Evolutionary conservation across 2,888 invertebrate species (phyloP), one percentile per base, ranked within the genome.

Genomic region (Drosophila anomelani): DNA sequence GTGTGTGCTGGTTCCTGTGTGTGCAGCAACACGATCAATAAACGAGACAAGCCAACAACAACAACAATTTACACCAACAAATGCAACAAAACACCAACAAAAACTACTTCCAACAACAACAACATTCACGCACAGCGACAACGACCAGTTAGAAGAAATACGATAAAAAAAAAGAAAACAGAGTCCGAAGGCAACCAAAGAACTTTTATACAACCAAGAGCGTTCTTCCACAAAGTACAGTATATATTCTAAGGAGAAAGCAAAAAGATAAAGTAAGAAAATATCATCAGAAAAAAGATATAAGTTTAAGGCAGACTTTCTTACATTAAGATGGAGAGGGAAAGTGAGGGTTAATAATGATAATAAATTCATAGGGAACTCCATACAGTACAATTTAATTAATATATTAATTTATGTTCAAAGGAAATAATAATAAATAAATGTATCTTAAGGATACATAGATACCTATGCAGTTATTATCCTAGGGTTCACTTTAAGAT

Each of bases 21-120:
- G 81, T 76, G 64, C 78, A 78, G 78, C 87, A 82, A 85, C 90
- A 88, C 82, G 90, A 90, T 86, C 86, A 90, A 90, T 90, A 89
- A 85, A 84, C 85, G 85, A 85, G 85, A 86, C 85, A 90, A 90
- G 90, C 57, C 76, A 89, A 41, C 79, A 78, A 75, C 72, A 82
- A 63, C 70, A 70, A 17, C 55, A 54, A 15, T 13, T 34, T 51
- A 51, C 59, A 58, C 58, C 85, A 89, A 89, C 46, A 47, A 88
- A 77, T 88, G 76, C 79, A 63, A 63, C 46, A 67, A 62, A 74
- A 39, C 44, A 66, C 15, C 44, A 67, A n/a, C 38, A 63, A 29
- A 12, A 47, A 49, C 49, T 32, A 32, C 49, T 32, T 20, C 53
- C 44, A 73, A 44, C 57, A 69, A 53, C 43, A 69, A 53, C 43